Base-by-base conservation (phyloP, 2,888 invertebrate species). In the Limenitis camilla region DNA sequence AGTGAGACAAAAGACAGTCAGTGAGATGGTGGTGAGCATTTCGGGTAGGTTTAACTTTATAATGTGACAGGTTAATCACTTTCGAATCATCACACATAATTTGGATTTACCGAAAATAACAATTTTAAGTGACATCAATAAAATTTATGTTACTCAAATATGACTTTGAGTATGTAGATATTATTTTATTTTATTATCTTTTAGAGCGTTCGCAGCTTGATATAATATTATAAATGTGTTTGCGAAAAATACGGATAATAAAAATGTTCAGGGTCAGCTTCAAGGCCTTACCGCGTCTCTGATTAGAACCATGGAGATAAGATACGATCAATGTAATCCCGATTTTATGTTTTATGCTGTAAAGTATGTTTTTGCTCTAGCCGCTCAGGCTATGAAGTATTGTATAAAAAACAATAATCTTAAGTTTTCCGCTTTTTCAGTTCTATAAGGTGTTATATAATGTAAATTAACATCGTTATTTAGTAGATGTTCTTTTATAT, bases 261-360 rank as follows among this genome's bases (percentile, higher is more conserved):
- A 86, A 85, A 84, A 83, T 85, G 81, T 71, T 76, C 86, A 86
- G 78, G 86, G 86, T 83, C 86, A 83, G 75, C 78, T 79, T 81
- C 85, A 86, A 87, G 86, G 86, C 78, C 76, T 78, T 61, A 62
- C 70, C 68, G 78, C 78, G 82, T 84, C 84, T 83, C 82, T 81
- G 86, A 86, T 86, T 86, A 84, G 75, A 69, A 71, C 69, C 69
- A 71, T 63, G 66, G 65, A 74, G 86, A 84, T 84, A 84, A 83
- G 78, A 68, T 72, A 50, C 61, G 56, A 61, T 54, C 68, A 68
- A 61, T 50, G 66, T 48, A 81, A 75, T 72, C 61, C 74, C 60
- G 64, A 65, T 57, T 61, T 72, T 61, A 78, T 63, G 65, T 44
- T 44, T 11, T 50, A 44, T n/a, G 56, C 6, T 44, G 59, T 77